Conservation (phyloP, 2,888 invertebrate genomes). For the Troglohyphantes excavatus region DNA sequence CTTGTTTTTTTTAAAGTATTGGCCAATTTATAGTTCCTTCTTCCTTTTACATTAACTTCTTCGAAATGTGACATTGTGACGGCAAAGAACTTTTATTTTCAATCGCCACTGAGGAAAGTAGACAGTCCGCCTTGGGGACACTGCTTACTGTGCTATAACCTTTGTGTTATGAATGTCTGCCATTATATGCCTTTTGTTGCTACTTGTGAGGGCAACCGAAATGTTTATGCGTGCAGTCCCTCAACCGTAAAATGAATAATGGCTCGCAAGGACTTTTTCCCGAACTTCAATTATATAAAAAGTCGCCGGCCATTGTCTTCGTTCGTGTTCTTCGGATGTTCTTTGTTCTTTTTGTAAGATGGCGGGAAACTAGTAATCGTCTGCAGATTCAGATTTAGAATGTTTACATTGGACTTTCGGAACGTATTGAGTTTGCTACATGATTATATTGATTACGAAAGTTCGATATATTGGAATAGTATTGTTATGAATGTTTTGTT, state of each 20-base stretch:
- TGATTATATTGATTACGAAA: too few species aligned
- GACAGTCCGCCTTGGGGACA: neutral
- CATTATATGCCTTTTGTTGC: constrained; percentile 36
- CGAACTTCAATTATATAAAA: constrained; percentile 45
- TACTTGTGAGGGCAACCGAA: constrained; percentile 32
- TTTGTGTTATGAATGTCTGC: constrained; percentile 29
- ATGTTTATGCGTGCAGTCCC: constrained; percentile 60
- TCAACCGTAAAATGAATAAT: constrained; percentile 59
- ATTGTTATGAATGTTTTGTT: too few species aligned
- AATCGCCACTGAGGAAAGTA: neutral
- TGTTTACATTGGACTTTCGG: neutral
- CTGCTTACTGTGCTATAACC: neutral
- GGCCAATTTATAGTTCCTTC: too few species aligned
- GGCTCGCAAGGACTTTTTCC: constrained; percentile 41
- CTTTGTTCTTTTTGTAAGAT: constrained; percentile 24
- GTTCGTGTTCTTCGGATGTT: constrained; percentile 17
- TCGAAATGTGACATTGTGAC: neutral
- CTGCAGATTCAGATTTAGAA: neutral
- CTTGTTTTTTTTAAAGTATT: too few species aligned
- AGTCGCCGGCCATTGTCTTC: constrained; percentile 47
- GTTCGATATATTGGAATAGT: too few species aligned
- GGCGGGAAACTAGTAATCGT: constrained; percentile 11
- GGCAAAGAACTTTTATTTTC: neutral
- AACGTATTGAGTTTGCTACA: neutral
- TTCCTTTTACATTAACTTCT: neutral